These are phyloP conservation scores for Smittia aterrima DNA, from an alignment of 2,888 invertebrate species.

Conservation along the genomic window DNA sequence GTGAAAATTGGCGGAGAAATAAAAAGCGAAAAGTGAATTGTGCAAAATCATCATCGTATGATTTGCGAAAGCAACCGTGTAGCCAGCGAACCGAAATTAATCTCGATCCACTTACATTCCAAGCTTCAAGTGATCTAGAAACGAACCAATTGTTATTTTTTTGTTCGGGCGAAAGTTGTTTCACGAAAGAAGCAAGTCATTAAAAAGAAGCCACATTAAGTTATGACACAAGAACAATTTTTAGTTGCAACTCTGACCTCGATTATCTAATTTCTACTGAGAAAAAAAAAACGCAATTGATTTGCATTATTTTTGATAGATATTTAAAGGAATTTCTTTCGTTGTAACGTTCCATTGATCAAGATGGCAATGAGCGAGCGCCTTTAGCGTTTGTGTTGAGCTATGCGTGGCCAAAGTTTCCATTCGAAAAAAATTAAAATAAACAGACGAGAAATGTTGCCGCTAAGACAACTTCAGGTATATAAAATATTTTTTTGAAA, in stretches of 20 bases:
- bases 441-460: no score
- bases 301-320: no score
- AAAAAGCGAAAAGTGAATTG: background rate
- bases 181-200: background rate
- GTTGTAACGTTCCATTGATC: no score
- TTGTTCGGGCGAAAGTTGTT: background rate
- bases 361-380: no score
- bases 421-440: no score
- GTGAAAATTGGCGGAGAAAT: background rate
- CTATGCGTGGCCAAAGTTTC: no score
- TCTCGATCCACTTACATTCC: background rate
- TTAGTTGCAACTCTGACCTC: background rate
- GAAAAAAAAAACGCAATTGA: background rate
- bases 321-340: no score
- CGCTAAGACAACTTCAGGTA: no score
- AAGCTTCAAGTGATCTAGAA: background rate
- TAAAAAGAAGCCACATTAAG: no score
- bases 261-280: slow-evolving; percentile 4
- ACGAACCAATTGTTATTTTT: background rate
- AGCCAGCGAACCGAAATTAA: background rate
- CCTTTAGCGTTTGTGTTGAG: no score
- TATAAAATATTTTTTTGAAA: no score
- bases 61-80: background rate
- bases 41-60: background rate
- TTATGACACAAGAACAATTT: no score